Evolutionary conservation across 2,797 vertebrate species (phyloP).

Genomic region (Syngnathus acus): DNA sequence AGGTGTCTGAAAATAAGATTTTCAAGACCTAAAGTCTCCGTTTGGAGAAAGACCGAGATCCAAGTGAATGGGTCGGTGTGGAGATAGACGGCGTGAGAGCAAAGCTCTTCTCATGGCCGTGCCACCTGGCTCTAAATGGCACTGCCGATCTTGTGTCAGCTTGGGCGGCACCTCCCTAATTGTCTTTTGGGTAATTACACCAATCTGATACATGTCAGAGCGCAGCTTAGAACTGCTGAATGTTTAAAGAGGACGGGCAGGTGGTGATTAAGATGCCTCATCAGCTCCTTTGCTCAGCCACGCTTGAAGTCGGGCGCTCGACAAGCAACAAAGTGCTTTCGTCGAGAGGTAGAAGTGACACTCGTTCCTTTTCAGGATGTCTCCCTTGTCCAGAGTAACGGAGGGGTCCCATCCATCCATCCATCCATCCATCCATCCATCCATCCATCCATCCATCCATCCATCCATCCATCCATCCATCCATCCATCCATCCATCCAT

Average conservation of each 20-base stretch:
- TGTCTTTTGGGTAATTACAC: slow-evolving; percentile 40
- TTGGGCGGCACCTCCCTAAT: slow-evolving; percentile 23
- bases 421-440: slow-evolving; percentile 36
- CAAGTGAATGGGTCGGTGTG: neutral
- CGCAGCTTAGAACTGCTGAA: slow-evolving; percentile 39
- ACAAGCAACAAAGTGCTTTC: neutral
- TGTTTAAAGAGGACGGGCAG: slow-evolving; percentile 47
- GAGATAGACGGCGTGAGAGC: slow-evolving; percentile 1
- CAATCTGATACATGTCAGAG: slow-evolving; percentile 37
- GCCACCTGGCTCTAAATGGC: slow-evolving; percentile 17
- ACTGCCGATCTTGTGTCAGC: slow-evolving; percentile 26
- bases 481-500: no score
- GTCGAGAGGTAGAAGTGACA: neutral
- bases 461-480: no score
- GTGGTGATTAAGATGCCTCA: slow-evolving; percentile 20
- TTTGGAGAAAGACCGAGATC: slow-evolving; percentile 27
- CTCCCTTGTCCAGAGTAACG: neutral
- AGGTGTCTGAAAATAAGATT: no score
- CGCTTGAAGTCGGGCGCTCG: slow-evolving; percentile 29
- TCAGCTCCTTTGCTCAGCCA: slow-evolving; percentile 14
- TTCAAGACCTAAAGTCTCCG: neutral
- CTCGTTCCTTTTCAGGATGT: neutral
- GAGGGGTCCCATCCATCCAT: slow-evolving; percentile 9
- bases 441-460: slow-evolving; percentile 30
- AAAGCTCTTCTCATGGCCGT: slow-evolving; percentile 14